phyloP scores from a whole-genome alignment of 2,113 vertebrate species.

The Ramphastos sulfuratus region DNA sequence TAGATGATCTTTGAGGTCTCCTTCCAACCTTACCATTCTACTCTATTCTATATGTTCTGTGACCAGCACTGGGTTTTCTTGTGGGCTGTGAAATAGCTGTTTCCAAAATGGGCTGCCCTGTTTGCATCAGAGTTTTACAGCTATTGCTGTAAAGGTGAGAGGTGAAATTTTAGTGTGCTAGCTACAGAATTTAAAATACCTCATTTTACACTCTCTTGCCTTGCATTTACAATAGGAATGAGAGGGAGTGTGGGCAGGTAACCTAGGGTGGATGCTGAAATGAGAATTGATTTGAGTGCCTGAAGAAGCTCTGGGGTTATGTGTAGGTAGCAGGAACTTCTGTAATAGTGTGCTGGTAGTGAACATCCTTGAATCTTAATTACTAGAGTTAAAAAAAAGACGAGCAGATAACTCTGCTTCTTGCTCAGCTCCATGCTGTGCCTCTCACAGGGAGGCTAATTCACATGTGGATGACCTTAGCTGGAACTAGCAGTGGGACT shows the following conservation, averaged over 20 bases:
- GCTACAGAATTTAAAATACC: not conserved
- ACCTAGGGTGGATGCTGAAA: not conserved
- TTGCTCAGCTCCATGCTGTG: not conserved
- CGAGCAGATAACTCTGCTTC: not conserved
- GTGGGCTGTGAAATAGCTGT: not conserved
- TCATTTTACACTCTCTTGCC: not conserved
- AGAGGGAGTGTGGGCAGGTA: not conserved
- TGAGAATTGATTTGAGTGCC: not conserved
- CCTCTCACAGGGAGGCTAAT: not conserved
- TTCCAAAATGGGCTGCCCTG: not conserved
- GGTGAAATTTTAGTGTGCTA: not conserved
- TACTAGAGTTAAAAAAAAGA: not conserved
- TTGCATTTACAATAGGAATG: not conserved
- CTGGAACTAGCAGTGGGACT: not conserved
- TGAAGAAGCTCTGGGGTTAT: not conserved
- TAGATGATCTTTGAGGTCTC: too few species aligned
- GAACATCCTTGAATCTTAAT: not conserved
- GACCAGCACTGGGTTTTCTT: not conserved
- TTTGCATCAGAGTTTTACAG: not conserved
- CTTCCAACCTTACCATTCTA: too few species aligned
- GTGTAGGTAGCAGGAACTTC: not conserved
- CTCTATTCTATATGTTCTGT: not conserved
- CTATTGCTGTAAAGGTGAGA: not conserved
- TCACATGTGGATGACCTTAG: not conserved
- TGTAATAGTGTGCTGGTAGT: fast-evolving